Evolutionary conservation across 2,888 invertebrate species (phyloP).

Genomic region (Lepidocyrtoides sp.): DNA sequence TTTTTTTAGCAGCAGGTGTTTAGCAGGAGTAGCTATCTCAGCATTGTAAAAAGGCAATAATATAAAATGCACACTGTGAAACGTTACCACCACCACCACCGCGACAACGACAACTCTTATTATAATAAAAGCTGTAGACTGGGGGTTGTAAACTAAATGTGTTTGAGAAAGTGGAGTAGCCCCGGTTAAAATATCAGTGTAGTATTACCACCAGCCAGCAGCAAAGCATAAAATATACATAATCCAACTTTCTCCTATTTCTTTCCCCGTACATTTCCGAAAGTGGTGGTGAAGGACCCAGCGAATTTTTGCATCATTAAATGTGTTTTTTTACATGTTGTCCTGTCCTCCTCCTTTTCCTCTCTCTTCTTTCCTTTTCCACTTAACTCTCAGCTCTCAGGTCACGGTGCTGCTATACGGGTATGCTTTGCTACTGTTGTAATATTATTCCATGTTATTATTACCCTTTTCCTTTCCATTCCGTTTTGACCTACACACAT

Average conservation of each 20-base stretch:
- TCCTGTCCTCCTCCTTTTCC: not conserved
- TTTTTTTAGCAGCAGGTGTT: no score
- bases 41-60: not conserved
- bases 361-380: not conserved
- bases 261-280: not conserved
- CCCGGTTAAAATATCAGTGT: no score
- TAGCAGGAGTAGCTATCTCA: not conserved
- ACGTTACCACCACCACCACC: not conserved
- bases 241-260: not conserved
- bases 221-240: not conserved
- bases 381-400: constrained; percentile 13
- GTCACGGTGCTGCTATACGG: no score
- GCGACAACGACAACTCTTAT: not conserved
- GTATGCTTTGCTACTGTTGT: no score
- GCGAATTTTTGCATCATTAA: constrained; percentile 54
- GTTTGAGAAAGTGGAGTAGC: no score
- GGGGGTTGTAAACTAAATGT: no score
- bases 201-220: not conserved
- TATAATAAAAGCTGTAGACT: not conserved
- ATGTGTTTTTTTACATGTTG: constrained; percentile 20
- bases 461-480: not conserved
- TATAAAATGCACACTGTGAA: not conserved
- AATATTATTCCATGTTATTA: not conserved
- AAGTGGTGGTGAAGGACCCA: constrained; percentile 4
- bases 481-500: no score